A percentile compares a stretch with the other conserved stretches of the same genome.
Conservation (phyloP, 2,113 vertebrate species). For the Chamaea fasciata region DNA sequence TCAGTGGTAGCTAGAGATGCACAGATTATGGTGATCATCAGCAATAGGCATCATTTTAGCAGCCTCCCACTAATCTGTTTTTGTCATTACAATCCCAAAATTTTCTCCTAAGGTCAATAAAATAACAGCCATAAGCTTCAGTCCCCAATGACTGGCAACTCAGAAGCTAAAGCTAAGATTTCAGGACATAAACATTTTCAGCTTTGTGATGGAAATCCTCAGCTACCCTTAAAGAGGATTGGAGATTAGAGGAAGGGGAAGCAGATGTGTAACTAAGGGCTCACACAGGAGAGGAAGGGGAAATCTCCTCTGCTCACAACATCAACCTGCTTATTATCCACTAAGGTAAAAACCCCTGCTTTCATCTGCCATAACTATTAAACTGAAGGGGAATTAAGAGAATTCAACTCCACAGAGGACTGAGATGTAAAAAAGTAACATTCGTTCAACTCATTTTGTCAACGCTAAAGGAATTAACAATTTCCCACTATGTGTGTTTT, state of each 20-base stretch:
- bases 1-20: neutral
- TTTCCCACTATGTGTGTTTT: neutral
- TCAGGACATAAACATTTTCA: neutral
- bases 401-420: neutral
- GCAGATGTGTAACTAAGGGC: neutral
- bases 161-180: neutral
- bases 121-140: neutral
- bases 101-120: constrained; percentile 5
- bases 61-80: neutral
- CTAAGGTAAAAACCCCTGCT: neutral
- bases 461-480: neutral
- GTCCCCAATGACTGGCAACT: neutral
- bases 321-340: neutral
- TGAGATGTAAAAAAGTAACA: neutral
- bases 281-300: neutral
- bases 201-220: constrained; percentile 11
- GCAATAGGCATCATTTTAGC: neutral
- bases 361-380: neutral
- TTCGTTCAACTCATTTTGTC: neutral
- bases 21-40: neutral
- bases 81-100: neutral
- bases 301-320: neutral
- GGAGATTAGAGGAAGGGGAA: constrained; percentile 33
- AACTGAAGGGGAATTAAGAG: neutral
- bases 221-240: neutral